Base-by-base conservation (phyloP, 2,113 vertebrate species). In the Promerops cafer region DNA sequence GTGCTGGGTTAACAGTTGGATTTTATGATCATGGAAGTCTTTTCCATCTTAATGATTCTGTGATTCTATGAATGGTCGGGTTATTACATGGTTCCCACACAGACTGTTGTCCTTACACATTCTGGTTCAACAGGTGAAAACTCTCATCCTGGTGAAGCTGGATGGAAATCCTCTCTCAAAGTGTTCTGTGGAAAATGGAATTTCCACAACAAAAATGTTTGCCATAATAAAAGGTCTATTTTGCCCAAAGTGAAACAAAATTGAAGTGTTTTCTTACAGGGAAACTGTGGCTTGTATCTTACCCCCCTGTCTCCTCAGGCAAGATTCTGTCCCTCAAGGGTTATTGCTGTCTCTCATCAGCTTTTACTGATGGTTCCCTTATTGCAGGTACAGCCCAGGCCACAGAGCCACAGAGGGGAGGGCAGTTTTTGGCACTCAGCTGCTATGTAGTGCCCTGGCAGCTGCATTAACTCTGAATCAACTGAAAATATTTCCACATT, bases 21-120 rank as follows among this genome's bases (percentile, higher is more conserved):
- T 45, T 63, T 69, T 14, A 37, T 27, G 40, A 23, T 49, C 21
- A 23, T 69, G 40, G 15, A 42, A 30, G 12, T 23, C 12, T 69
- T 76, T 90, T 54, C 30, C 12, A 31, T 33, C 24, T 35, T 27
- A 49, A 56, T 35, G 18, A 35, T 33, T 61, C 35, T 70, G 49
- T 42, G 56, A 31, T 69, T 76, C n/a, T 69, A 2, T 11, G 21
- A 54, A 49, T 33, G 40, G 7, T 19, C 10, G 17, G 16, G 15
- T 82, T 56, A 37, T 85, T 26, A 19, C 20, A 2, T 9, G 8
- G 11, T 10, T 72, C 16, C 27, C 7, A 30, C 1, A 4, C 2
- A 13, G 6, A 17, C 7, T 7, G 57, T 28, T 2, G 0, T 39
- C 16, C 35, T 66, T 63, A 50, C 1, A 15, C 10, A 7, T 23